Evolutionary conservation across 2,888 invertebrate genomes (phyloP).

Genomic region (Heteromurus nitidus): DNA sequence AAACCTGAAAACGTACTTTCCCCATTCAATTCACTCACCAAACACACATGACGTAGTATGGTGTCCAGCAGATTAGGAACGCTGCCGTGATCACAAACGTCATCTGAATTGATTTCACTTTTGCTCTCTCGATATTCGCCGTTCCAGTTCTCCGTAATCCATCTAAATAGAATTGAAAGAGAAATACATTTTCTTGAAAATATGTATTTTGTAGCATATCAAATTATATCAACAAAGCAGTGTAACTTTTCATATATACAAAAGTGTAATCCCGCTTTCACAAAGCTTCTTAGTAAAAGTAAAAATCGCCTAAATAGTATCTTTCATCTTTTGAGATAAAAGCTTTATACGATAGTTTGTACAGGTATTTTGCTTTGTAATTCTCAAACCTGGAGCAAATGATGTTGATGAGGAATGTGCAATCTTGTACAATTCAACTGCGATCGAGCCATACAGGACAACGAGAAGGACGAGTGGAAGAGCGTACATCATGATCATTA

Average conservation of each 20-base stretch:
- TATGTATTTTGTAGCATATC: too few species aligned
- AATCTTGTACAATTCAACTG: conserved; percentile 82
- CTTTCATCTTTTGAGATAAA: too few species aligned
- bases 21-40: too few species aligned
- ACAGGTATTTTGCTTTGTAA: too few species aligned
- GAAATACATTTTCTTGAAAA: too few species aligned
- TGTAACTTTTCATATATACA: too few species aligned
- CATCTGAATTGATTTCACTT: conserved; percentile 93
- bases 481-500: conserved; percentile 91
- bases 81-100: conserved; percentile 94
- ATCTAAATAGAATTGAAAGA: conserved; percentile 34
- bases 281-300: too few species aligned
- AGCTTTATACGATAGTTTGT: too few species aligned
- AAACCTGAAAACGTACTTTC: too few species aligned
- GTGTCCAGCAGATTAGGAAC: conserved; percentile 91
- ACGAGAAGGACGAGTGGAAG: conserved; percentile 89
- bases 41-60: conserved; percentile 92
- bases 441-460: conserved; percentile 91
- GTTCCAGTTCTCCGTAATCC: conserved; percentile 83
- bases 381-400: not conserved
- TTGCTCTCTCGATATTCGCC: conserved; percentile 87
- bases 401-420: conserved; percentile 11
- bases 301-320: too few species aligned
- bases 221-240: too few species aligned
- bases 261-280: too few species aligned